Percentiles rank a stretch among this genome's conserved stretches.
These are phyloP conservation scores for Apogon talboti DNA, from an alignment of 2,797 vertebrate species.

Conservation along the genomic window DNA sequence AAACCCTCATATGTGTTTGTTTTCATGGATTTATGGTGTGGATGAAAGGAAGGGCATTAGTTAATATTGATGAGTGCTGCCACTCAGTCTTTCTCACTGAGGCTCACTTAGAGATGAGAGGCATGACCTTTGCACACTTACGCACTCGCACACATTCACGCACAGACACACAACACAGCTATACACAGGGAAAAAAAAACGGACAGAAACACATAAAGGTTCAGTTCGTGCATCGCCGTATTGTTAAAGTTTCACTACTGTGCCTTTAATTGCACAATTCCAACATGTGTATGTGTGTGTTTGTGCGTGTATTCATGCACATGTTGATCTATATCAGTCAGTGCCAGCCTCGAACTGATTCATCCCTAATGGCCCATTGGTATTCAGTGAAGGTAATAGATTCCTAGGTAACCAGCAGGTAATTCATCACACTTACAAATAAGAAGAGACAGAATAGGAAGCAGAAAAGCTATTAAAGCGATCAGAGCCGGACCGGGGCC, in stretches of 20 bases:
- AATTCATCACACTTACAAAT: conserved; percentile 76
- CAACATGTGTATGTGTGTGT: conserved; percentile 1
- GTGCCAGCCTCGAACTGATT: conserved; percentile 49
- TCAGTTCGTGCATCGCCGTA: conserved; percentile 19
- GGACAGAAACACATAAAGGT: neutral
- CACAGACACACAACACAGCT: conserved; percentile 20
- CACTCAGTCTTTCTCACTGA: conserved; percentile 70
- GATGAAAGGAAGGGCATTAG: conserved; percentile 81
- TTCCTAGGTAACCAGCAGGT: conserved; percentile 69
- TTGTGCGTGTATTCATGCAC: neutral
- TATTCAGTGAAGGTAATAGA: conserved; percentile 67
- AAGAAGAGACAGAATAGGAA: conserved; percentile 65
- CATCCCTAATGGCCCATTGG: conserved; percentile 59
- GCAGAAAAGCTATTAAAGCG: conserved; percentile 65
- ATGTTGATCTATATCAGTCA: conserved; percentile 19
- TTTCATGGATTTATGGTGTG: conserved; percentile 75
- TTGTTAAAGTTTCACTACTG: conserved; percentile 40
- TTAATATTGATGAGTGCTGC: conserved; percentile 84
- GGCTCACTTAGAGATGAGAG: conserved; percentile 77
- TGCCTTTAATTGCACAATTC: conserved; percentile 10
- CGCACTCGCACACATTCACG: conserved; percentile 11
- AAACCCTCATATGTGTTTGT: conserved; percentile 49
- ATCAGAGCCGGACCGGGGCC: conserved; percentile 47
- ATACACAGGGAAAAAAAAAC: conserved; percentile 9
- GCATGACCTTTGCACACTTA: conserved; percentile 72